Percentiles rank a stretch among this genome's conserved stretches.
Conservation (phyloP, 2,113 vertebrate genomes). For the Crypturellus undulatus region DNA sequence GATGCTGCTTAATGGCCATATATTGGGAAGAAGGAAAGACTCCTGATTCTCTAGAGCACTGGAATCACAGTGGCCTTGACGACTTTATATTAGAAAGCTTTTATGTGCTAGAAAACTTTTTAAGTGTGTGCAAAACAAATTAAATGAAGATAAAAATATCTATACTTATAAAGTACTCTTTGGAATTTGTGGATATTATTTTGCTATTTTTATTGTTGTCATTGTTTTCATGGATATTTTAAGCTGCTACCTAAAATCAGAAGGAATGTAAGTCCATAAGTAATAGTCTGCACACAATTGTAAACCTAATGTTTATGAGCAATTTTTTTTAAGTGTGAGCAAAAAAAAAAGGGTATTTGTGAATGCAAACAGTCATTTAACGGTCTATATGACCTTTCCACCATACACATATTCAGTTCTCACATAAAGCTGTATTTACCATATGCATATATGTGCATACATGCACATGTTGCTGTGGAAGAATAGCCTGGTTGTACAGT, state of each 20-base stretch:
- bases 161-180: not conserved
- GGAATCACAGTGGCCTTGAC: slow-evolving; percentile 3
- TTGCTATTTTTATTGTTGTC: not conserved
- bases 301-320: not conserved
- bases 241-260: not conserved
- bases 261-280: not conserved
- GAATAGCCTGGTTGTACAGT: not conserved
- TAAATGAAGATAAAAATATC: not conserved
- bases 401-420: not conserved
- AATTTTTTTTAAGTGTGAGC: not conserved
- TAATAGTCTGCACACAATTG: not conserved
- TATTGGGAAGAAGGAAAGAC: slow-evolving; percentile 36
- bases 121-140: not conserved
- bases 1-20: slow-evolving; percentile 34
- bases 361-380: not conserved
- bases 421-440: not conserved
- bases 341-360: not conserved
- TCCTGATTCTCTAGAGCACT: not conserved
- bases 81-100: slow-evolving; percentile 25
- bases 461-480: not conserved
- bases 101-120: not conserved
- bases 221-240: not conserved
- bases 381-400: not conserved
- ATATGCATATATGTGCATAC: not conserved
- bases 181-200: not conserved